A percentile compares a stretch with the other conserved stretches of the same genome.
phyloP scores from a whole-genome alignment of 2,797 vertebrate genomes.

The Enoplosus armatus region DNA sequence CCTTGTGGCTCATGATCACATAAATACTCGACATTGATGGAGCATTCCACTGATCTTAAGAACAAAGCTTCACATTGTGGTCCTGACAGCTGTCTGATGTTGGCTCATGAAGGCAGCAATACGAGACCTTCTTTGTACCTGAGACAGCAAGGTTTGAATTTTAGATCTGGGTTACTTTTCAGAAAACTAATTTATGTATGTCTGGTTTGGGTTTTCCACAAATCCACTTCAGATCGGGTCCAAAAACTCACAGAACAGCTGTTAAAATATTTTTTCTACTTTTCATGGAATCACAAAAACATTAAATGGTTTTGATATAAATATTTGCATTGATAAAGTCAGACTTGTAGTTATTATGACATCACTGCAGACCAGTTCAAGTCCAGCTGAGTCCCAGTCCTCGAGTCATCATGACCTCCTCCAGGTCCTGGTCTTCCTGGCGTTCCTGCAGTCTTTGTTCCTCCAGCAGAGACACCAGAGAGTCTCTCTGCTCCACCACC shows the following conservation, averaged over 20 bases:
- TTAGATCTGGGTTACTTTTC: not conserved
- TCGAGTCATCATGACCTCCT: conserved; percentile 89
- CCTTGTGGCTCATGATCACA: too few relatives aligned
- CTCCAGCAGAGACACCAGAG: conserved; percentile 93
- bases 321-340: not conserved
- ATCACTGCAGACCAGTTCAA: conserved; percentile 13
- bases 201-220: not conserved
- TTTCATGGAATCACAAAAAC: not conserved
- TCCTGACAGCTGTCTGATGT: not conserved
- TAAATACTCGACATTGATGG: too few relatives aligned
- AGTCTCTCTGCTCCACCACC: conserved; percentile 95
- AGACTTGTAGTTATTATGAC: not conserved
- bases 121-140: too few relatives aligned
- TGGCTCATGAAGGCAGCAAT: not conserved
- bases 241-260: not conserved
- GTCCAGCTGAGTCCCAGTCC: conserved; percentile 82
- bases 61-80: not conserved
- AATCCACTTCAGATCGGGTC: not conserved
- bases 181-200: not conserved
- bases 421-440: conserved; percentile 92
- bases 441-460: conserved; percentile 91
- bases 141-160: not conserved
- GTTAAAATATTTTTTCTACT: not conserved
- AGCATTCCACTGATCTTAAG: not conserved
- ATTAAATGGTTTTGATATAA: not conserved